A percentile compares a stretch with the other conserved stretches of the same genome.
Evolutionary conservation across 1,140 invertebrate species (phyloP).

Genomic region (Ceratosolen solmsi): DNA sequence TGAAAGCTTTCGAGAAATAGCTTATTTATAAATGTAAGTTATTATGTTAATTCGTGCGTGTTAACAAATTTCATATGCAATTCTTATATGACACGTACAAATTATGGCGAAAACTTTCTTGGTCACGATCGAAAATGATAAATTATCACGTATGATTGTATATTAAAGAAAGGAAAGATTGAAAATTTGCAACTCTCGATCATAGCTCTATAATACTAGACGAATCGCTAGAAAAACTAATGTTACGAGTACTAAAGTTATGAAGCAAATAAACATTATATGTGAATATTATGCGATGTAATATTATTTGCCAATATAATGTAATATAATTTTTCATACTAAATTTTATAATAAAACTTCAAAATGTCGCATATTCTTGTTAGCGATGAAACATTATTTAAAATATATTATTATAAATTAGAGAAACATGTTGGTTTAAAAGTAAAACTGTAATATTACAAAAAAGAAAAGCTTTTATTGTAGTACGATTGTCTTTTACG

Average conservation of each 20-base stretch:
- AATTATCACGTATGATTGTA: neutral
- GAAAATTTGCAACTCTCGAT: neutral
- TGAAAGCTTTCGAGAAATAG: neutral
- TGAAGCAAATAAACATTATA: neutral
- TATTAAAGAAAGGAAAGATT: neutral
- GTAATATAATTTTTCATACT: neutral
- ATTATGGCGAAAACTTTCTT: slow-evolving; percentile 19
- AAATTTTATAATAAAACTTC: neutral
- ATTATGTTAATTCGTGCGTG: neutral
- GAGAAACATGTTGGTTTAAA: too few relatives aligned
- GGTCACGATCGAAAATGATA: neutral
- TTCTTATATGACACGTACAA: neutral
- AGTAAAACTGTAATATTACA: too few relatives aligned
- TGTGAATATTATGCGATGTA: neutral
- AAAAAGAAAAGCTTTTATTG: too few relatives aligned
- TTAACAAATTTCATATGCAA: neutral
- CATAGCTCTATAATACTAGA: neutral
- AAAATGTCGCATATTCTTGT: neutral
- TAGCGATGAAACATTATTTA: neutral
- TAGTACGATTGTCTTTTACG: too few relatives aligned
- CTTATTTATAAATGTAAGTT: neutral
- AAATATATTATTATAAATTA: too few relatives aligned
- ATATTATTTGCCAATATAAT: neutral
- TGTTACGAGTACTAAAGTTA: neutral
- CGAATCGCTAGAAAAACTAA: neutral